Evolutionary conservation across 2,797 vertebrate genomes (phyloP).

Genomic region (Gadopsis bispinosus): DNA sequence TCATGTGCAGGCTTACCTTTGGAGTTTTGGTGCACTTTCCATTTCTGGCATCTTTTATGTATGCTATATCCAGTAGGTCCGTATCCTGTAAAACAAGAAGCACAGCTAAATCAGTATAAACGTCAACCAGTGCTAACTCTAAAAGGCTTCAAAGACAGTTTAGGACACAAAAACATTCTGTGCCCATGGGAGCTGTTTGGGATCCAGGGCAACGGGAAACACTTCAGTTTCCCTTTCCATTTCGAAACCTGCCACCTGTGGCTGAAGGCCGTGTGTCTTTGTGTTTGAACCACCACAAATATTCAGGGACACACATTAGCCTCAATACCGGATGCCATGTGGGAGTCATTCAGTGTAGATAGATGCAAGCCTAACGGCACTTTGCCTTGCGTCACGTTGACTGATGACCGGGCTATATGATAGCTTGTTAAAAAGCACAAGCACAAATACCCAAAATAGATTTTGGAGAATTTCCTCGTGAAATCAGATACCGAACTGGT

Average conservation of each 20-base stretch:
- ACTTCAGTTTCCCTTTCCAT: slow-evolving; percentile 14
- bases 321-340: slow-evolving; percentile 33
- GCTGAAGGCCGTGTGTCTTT: slow-evolving; percentile 7
- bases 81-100: slow-evolving; percentile 81
- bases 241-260: slow-evolving; percentile 34
- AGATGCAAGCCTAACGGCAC: slow-evolving; percentile 28
- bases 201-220: slow-evolving; percentile 17
- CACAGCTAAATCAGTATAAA: slow-evolving; percentile 27
- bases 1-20: slow-evolving; percentile 77
- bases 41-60: slow-evolving; percentile 86
- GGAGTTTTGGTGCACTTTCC: slow-evolving; percentile 85
- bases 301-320: slow-evolving; percentile 38
- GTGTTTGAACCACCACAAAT: slow-evolving; percentile 19
- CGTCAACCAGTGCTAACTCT: slow-evolving; percentile 13
- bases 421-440: background rate
- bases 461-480: background rate
- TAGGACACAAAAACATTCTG: slow-evolving; percentile 25
- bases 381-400: slow-evolving; percentile 1
- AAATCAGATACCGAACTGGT: background rate
- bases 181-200: background rate
- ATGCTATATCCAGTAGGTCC: slow-evolving; percentile 84
- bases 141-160: slow-evolving; percentile 27
- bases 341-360: slow-evolving; percentile 42
- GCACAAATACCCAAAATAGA: background rate
- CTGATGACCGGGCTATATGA: slow-evolving; percentile 11